Evolutionary conservation across 2,888 invertebrate genomes (phyloP).

Genomic region (Chalcosyrphus nemorum): DNA sequence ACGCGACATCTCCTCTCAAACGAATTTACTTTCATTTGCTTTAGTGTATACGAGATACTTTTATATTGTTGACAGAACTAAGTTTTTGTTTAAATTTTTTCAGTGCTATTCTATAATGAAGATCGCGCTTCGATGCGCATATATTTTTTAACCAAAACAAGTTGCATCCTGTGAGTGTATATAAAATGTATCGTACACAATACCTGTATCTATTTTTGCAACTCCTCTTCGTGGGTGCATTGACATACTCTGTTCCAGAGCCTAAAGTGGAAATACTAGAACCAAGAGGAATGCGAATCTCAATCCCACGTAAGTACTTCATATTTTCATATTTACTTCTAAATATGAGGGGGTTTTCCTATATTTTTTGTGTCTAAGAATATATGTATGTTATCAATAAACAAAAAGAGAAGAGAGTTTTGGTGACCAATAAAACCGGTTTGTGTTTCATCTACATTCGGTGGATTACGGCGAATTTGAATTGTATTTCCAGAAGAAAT

Average conservation of each 20-base stretch:
- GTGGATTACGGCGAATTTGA: not conserved
- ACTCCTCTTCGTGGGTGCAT: not conserved
- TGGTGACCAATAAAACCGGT: constrained; percentile 3
- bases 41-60: too few relatives aligned
- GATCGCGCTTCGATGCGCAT: too few relatives aligned
- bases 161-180: not conserved
- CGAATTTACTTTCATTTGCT: too few relatives aligned
- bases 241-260: constrained; percentile 48
- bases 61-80: too few relatives aligned
- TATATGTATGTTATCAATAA: not conserved
- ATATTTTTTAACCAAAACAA: not conserved
- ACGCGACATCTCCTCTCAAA: too few relatives aligned
- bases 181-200: constrained; percentile 12
- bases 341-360: not conserved
- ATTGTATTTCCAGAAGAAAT: not conserved
- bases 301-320: constrained; percentile 56
- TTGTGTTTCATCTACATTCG: not conserved
- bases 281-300: constrained; percentile 44
- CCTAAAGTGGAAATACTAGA: constrained; percentile 35
- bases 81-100: not conserved
- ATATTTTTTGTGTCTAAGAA: not conserved
- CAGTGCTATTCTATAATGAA: too few relatives aligned
- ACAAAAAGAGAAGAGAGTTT: not conserved
- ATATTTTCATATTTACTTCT: not conserved
- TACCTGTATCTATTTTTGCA: constrained; percentile 42